Evolutionary conservation across 2,888 invertebrate genomes (phyloP), one percentile per base, ranked within the genome.

Genomic region (Aphodius sticticus): DNA sequence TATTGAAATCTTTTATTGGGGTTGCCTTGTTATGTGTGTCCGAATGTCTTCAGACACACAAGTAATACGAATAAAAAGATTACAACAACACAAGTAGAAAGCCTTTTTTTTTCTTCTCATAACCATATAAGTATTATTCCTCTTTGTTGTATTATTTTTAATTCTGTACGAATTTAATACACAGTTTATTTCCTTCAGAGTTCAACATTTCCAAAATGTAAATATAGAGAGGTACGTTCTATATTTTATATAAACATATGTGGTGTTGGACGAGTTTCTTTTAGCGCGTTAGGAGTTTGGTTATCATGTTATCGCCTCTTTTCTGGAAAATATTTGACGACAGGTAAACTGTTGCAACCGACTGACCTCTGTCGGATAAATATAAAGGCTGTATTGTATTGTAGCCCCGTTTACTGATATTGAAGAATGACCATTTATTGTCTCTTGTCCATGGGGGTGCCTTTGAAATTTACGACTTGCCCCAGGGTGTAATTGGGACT

Each of bases 1-100:
- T 35, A 74, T 74, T 74, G 37, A 74, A 35, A 35, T 26, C 3
- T 74, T 74, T 15, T 70, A 16, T 70, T 70, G 26, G 26, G 35
- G 15, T 74, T 74, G 53, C 53, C 2, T 53, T 53, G 12, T 53
- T 53, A 12, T 53, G 7, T 9, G 7, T 5, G 53, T 53, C 1
- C 53, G 9, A 3, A 26, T 26, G 26, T 53, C 9, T 53, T 53
- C 9, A 53, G 53, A 53, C 9, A 53, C 9, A 53, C 6, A 53
- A 53, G 9, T 53, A 53, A 53, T 53, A 53, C 7, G 53, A 53
- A 26, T 26, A 26, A 26, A 26, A 26, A 1, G 26, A 26, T 26
- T 26, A 3, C 26, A 26, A 26, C 26, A 26, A 3, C 26, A 26
- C 53, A 53, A 12, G 12, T 5, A 53, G 12, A 53, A 53, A 53